Base-by-base conservation (phyloP, 64 coral and sea anemone species). In the Dendronephthya gigantea region DNA sequence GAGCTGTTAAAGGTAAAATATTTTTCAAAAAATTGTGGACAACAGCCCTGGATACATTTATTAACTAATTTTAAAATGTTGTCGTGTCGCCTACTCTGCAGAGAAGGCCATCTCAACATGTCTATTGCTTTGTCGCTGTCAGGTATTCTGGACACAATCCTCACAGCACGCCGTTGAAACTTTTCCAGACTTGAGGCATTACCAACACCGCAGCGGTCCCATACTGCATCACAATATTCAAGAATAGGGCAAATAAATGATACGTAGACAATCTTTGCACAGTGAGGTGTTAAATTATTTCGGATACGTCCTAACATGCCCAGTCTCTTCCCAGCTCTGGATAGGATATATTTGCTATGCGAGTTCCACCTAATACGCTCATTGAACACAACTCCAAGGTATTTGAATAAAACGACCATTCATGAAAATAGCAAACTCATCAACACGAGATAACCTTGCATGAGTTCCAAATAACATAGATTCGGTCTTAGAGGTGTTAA, bases 211-310 rank as follows among this genome's bases (percentile, higher is more conserved):
- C 83, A 84, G 27, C 83, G 51, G 27, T 40, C 41, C 83, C 83
- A 84, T 12, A 79, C 72, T 13, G 72, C 36, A 19, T 79, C 30
- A 79, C 72, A 79, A 79, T 79, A 79, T 33, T 84, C 83, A 30
- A 84, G 40, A 50, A 84, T 84, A 22, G 83, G 83, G 27, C 83
- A n/a, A 49, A 84, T 50, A 48, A 84, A 22, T 19, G 83, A 30
- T 9, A 40, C 43, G 51, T 84, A 84, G n/a, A 50, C 48, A 84
- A 84, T 35, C 16, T 84, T 84, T 47, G 83, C 83, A 84, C 83
- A 47, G 27, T 84, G 41, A 37, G 22, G 22, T 84, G 83, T 84
- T 22, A 84, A 49, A 84, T 51, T n/a, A 30, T 84, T 22, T 48
- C 40, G 40, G 25, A 84, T 22, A 50, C 40, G 83, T 23, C 83